These are phyloP conservation scores for Ceratothoa steindachneri DNA, from an alignment of 2,888 invertebrate genomes.

Conservation along the genomic window DNA sequence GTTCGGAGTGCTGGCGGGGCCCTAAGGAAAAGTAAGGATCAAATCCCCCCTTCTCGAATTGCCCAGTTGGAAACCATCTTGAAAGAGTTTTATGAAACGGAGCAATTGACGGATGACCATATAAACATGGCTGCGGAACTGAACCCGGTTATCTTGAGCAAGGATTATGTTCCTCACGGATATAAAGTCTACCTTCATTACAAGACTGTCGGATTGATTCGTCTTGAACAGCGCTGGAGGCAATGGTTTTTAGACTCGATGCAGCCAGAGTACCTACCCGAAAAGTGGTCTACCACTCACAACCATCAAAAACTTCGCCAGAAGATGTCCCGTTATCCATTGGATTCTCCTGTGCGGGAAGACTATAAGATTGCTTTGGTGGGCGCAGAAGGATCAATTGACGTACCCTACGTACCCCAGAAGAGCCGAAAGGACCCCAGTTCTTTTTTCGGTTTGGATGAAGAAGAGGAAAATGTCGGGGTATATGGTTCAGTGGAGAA, in stretches of 20 bases:
- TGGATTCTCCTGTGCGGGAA: slow-evolving; percentile 20
- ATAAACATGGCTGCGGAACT: slow-evolving; percentile 57
- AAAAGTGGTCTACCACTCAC: slow-evolving; percentile 71
- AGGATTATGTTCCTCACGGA: slow-evolving; percentile 53
- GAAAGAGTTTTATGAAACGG: slow-evolving; percentile 57
- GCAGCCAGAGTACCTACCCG: slow-evolving; percentile 67
- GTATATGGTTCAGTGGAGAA: no score
- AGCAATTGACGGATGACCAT: slow-evolving; percentile 56
- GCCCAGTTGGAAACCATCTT: slow-evolving; percentile 57
- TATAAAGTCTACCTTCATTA: slow-evolving; percentile 53
- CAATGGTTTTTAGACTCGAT: slow-evolving; percentile 69
- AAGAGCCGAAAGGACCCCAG: not conserved
- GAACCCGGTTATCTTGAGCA: slow-evolving; percentile 53
- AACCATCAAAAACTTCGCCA: slow-evolving; percentile 58
- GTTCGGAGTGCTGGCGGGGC: slow-evolving; percentile 52
- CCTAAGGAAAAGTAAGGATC: slow-evolving; percentile 48
- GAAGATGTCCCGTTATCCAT: slow-evolving; percentile 29
- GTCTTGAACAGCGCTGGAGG: slow-evolving; percentile 70
- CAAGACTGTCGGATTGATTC: slow-evolving; percentile 60
- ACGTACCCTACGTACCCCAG: slow-evolving; percentile 25
- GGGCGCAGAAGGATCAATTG: slow-evolving; percentile 31
- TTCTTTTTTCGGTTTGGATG: not conserved
- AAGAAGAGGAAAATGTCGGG: not conserved
- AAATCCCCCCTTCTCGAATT: slow-evolving; percentile 59
- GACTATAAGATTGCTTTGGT: slow-evolving; percentile 31